phyloP scores from a whole-genome alignment of 2,888 invertebrate species.

The Labia minor region DNA sequence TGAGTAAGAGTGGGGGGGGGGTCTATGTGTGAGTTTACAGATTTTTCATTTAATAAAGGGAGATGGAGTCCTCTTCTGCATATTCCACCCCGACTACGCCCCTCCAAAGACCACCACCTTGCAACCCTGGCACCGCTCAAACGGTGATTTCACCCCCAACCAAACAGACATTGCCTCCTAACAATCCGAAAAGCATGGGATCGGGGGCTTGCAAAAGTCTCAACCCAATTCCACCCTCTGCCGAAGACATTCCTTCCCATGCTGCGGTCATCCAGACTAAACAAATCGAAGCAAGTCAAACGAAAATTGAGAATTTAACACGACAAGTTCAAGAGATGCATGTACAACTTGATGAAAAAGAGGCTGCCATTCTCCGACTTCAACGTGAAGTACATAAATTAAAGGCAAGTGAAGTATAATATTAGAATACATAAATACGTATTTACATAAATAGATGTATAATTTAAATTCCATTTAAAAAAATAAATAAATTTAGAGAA shows the following conservation, averaged over 20 bases:
- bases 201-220: constrained; percentile 1
- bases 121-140: neutral
- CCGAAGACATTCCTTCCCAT: neutral
- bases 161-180: neutral
- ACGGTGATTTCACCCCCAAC: too few relatives aligned
- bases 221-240: neutral
- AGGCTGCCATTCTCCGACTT: constrained; percentile 41
- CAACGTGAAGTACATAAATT: constrained; percentile 60
- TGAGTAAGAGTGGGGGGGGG: neutral
- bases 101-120: neutral
- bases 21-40: neutral
- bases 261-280: neutral
- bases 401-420: constrained; percentile 40
- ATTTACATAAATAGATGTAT: too few relatives aligned
- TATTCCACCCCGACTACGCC: neutral
- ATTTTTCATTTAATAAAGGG: neutral
- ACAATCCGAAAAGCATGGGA: neutral
- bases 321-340: neutral
- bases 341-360: neutral
- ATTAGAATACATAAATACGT: too few relatives aligned
- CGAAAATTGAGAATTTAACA: neutral
- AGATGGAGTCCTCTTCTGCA: neutral
- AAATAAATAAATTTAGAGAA: too few relatives aligned
- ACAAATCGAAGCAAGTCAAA: neutral
- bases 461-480: too few relatives aligned